phyloP scores from a whole-genome alignment of 2,113 vertebrate genomes.

The Crotalus helleri region DNA sequence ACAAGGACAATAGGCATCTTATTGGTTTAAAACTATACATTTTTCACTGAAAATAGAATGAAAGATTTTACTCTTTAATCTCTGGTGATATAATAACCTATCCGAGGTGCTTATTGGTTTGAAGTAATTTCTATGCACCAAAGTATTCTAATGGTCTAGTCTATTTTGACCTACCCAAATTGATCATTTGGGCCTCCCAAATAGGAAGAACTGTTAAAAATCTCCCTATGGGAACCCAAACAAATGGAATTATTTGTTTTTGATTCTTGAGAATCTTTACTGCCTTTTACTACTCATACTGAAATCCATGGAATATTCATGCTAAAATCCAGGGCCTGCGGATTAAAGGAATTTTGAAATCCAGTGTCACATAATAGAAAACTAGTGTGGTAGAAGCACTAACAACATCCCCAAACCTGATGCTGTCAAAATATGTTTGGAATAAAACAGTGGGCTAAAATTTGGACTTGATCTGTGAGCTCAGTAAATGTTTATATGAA shows the following conservation, averaged over 20 bases:
- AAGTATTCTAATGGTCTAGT: not conserved
- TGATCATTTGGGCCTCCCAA: not conserved
- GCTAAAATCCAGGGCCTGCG: not conserved
- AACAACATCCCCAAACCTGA: not conserved
- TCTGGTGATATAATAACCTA: not conserved
- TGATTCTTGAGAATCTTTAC: not conserved
- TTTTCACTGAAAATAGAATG: not conserved
- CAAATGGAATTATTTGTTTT: not conserved
- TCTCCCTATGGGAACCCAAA: not conserved
- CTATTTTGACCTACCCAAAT: not conserved
- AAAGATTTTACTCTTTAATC: not conserved
- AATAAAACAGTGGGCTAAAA: not conserved
- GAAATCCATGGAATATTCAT: not conserved
- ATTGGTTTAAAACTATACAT: not conserved
- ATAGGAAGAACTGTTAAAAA: not conserved
- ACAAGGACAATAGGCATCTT: not conserved
- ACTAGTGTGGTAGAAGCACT: not conserved
- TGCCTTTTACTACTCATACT: not conserved
- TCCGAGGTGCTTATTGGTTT: not conserved
- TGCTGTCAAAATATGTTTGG: not conserved
- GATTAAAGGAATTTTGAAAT: not conserved
- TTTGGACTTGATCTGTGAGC: not conserved
- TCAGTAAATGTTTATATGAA: not conserved
- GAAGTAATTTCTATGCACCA: not conserved
- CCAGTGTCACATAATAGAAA: not conserved